phyloP scores from a whole-genome alignment of 2,797 vertebrate species.

The Lepilemur septentrionalis region DNA sequence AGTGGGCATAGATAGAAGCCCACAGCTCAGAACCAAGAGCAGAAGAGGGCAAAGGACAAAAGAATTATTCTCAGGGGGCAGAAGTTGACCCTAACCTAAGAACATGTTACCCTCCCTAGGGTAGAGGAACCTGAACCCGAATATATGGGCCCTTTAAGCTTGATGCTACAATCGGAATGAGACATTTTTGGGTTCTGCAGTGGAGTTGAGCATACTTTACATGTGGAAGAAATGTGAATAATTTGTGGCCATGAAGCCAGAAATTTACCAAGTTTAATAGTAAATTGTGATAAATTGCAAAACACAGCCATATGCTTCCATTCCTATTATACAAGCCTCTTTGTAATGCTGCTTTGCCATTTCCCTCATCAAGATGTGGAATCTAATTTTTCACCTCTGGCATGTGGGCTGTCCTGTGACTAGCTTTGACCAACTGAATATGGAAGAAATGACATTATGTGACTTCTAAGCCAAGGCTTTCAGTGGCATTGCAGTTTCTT shows the following conservation, averaged over 20 bases:
- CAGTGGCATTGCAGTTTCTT: not conserved
- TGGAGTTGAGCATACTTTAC: not conserved
- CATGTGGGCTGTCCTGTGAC: not conserved
- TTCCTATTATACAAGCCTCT: not conserved
- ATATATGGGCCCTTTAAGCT: not conserved
- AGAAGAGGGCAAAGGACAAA: conserved; percentile 12
- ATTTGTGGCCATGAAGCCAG: not conserved
- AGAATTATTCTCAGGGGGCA: not conserved
- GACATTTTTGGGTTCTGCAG: not conserved
- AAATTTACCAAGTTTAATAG: not conserved
- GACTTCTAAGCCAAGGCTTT: not conserved
- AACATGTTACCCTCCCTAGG: not conserved
- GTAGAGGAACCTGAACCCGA: not conserved
- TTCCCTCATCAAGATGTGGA: not conserved
- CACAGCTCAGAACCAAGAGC: not conserved
- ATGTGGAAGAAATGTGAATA: not conserved
- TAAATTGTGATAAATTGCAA: not conserved
- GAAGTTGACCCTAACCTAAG: not conserved
- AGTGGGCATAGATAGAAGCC: not conserved
- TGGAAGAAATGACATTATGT: not conserved
- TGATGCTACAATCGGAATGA: not conserved
- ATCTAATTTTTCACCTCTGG: not conserved
- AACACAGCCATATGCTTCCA: not conserved
- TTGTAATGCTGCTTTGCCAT: not conserved
- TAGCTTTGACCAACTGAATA: not conserved